Evolutionary conservation across 2,888 invertebrate genomes (phyloP).

Genomic region (Empis stercorea): DNA sequence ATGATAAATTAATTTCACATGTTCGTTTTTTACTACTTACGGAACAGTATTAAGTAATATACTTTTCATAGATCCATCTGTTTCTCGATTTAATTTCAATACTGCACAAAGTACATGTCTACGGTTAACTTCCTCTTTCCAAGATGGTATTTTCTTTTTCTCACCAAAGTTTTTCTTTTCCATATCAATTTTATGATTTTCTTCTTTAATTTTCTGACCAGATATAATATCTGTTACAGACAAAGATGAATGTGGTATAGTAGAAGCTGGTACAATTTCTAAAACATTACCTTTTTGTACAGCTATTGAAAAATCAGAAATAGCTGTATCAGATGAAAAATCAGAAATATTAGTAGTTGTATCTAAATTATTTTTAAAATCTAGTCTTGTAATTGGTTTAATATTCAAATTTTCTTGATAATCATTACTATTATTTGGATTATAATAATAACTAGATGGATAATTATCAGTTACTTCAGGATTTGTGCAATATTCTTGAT

Average conservation of each 20-base stretch:
- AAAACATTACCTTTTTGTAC: slow-evolving; percentile 35
- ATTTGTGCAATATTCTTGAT: no score
- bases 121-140: slow-evolving; percentile 23
- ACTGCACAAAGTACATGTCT: slow-evolving; percentile 20
- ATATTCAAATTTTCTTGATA: no score
- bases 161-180: not conserved
- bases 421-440: no score
- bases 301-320: slow-evolving; percentile 11
- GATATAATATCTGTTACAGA: not conserved
- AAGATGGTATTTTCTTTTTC: slow-evolving; percentile 14
- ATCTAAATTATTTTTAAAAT: no score
- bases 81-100: slow-evolving; percentile 19
- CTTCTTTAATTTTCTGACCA: not conserved
- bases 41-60: slow-evolving; percentile 15
- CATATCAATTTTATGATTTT: not conserved
- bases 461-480: no score
- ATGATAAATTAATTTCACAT: no score
- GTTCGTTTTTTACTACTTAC: not conserved
- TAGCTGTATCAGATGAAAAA: no score
- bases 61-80: slow-evolving; percentile 16
- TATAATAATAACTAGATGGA: no score
- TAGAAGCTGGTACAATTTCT: slow-evolving; percentile 28
- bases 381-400: no score
- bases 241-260: not conserved
- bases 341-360: not conserved